Base-by-base conservation (phyloP, 2,113 vertebrate genomes). In the Lates calcarifer region DNA sequence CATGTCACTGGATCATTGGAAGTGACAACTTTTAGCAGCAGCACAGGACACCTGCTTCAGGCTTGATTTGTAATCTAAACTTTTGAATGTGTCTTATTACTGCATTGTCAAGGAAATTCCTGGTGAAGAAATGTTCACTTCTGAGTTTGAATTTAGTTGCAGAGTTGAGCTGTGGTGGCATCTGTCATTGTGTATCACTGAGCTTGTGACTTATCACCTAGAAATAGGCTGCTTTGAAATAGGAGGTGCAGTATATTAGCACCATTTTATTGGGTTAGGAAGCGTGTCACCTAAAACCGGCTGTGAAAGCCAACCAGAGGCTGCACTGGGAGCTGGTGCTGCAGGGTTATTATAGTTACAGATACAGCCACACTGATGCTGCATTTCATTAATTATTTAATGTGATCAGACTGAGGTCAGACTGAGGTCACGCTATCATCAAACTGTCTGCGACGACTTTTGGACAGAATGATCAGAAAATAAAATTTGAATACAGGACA, bases 181-280 rank as follows among this genome's bases (percentile, higher is more conserved):
- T 61, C 49, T 53, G 75, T 75, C 65, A 14, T 66, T 0, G 26
- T 24, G 49, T 43, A 64, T 70, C 69, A 43, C 45, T 1, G 17
- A 70, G 41, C 65, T 29, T 5, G 4, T 33, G 77, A 66, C 77
- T 84, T 69, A 79, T 56, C 77, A 1, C 60, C 80, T 77, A 2
- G 1, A 79, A 88, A 74, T 77, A 80, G 55, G 33, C 28, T 3
- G 43, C 65, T 79, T 67, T 83, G 74, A 90, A 82, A 86, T 29
- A 22, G 4, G 51, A 86, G 82, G 64, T 67, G 70, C 4, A 0
- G 33, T 1, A 0, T 33, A 63, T 82, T 57, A 80, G 41, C 39
- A 13, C 6, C 6, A 29, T 71, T 87, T 79, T 55, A 63, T 69
- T 41, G 62, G 31, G 64, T 85, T 74, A 64, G 37, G 26, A 53